phyloP scores from a whole-genome alignment of 2,888 invertebrate genomes.

The Acronicta psi region DNA sequence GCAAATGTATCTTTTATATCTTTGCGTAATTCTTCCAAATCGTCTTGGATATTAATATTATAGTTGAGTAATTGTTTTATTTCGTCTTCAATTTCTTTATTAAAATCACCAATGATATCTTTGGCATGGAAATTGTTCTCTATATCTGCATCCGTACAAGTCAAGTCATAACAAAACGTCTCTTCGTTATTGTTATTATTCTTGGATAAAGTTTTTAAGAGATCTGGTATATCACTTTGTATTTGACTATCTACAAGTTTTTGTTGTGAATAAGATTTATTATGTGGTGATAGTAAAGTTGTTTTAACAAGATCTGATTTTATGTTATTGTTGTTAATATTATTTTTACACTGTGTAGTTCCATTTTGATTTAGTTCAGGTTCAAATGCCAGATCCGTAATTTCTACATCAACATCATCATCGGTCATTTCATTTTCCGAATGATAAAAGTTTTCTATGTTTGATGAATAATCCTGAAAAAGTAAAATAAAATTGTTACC shows the following conservation, averaged over 20 bases:
- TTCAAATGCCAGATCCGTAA: slow-evolving; percentile 72
- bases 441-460: slow-evolving; percentile 83
- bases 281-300: slow-evolving; percentile 51
- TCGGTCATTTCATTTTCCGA: slow-evolving; percentile 88
- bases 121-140: slow-evolving; percentile 84
- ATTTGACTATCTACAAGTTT: slow-evolving; percentile 63
- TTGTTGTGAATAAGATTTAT: slow-evolving; percentile 54
- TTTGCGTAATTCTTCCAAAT: slow-evolving; percentile 83
- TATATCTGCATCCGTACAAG: slow-evolving; percentile 79
- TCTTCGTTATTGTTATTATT: slow-evolving; percentile 78
- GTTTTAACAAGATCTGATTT: slow-evolving; percentile 59
- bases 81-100: slow-evolving; percentile 89
- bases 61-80: slow-evolving; percentile 85
- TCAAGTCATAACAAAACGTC: slow-evolving; percentile 66
- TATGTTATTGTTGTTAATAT: slow-evolving; percentile 82
- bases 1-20: slow-evolving; percentile 86
- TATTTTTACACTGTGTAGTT: slow-evolving; percentile 66
- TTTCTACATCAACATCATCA: slow-evolving; percentile 84
- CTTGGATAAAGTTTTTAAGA: slow-evolving; percentile 80
- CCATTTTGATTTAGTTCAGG: slow-evolving; percentile 65
- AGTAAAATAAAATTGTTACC: slow-evolving; percentile 11
- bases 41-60: slow-evolving; percentile 84
- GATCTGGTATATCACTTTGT: slow-evolving; percentile 80
- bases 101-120: slow-evolving; percentile 89
- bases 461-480: slow-evolving; percentile 84